Evolutionary conservation across 2,797 vertebrate genomes (phyloP).

Genomic region (Selene dorsalis): DNA sequence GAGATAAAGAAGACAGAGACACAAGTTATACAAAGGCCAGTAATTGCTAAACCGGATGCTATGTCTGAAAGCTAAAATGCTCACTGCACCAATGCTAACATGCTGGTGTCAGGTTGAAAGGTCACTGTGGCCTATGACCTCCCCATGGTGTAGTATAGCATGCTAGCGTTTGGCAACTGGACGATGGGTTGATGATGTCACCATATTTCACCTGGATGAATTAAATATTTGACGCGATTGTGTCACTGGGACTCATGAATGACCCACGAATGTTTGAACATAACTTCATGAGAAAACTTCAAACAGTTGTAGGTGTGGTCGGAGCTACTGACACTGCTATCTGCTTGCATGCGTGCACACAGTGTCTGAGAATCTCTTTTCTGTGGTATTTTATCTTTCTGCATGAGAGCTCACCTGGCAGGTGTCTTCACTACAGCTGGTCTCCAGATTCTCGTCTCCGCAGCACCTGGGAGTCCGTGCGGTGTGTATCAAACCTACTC

Average conservation of each 20-base stretch:
- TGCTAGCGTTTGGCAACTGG: not conserved
- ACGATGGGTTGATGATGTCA: not conserved
- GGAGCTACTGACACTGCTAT: not conserved
- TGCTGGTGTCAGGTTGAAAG: not conserved
- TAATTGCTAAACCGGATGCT: not conserved
- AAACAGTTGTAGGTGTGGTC: not conserved
- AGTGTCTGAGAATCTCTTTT: too few species aligned
- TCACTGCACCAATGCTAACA: not conserved
- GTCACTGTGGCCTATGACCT: not conserved
- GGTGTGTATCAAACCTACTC: too few species aligned
- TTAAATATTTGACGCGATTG: too few species aligned
- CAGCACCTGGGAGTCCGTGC: too few species aligned
- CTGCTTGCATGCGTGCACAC: too few species aligned
- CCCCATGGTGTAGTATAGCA: not conserved
- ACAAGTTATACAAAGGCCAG: not conserved
- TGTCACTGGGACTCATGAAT: not conserved
- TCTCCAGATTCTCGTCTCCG: too few species aligned
- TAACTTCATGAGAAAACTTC: not conserved
- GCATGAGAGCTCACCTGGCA: too few species aligned
- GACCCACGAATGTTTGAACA: not conserved
- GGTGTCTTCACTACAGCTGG: too few species aligned
- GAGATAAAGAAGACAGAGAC: too few species aligned
- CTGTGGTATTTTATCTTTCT: too few species aligned
- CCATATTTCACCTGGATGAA: too few species aligned
- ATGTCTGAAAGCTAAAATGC: not conserved